Base-by-base conservation (phyloP, 2,113 vertebrate species). In the Gracilinanus agilis region DNA sequence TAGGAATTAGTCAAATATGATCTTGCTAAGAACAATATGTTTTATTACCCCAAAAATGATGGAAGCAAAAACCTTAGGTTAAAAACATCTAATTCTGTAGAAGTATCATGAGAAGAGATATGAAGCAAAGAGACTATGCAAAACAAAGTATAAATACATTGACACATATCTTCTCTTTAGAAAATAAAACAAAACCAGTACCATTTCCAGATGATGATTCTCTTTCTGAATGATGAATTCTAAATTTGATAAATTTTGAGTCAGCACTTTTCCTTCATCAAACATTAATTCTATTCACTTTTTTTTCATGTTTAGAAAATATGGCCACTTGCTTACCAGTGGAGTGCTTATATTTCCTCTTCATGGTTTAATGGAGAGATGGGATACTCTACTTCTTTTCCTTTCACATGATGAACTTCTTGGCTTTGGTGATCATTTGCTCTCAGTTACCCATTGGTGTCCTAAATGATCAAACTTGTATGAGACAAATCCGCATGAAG, bases 11-110 rank as follows among this genome's bases (percentile, higher is more conserved):
- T 54, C 88, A 90, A 95, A 93, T 75, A 19, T 40, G 93, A 91
- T 58, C 53, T 67, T 96, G 90, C 95, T 55, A 44, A 27, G 88
- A 90, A 92, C 92, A 93, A 93, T 40, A 97, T 53, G 11, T 29
- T 44, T 89, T 53, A 93, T 83, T 49, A 24, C 3, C 3, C 2
- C n/a, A 90, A 49, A 53, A 90, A 53, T 93, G 91, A 24, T 83
- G 44, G 56, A 93, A 93, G 49, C 23, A 89, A 92, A 93, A 90
- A 23, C 25, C 56, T 23, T 55, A 16, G 25, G 53, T 83, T 53
- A 24, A 44, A 83, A 83, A 21, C 3, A 83, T 40, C 34, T 92
- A 75, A 24, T 94, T 94, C 90, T 24, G 55, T 88, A 44, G 75
- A 56, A 2, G 75, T 10, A 29, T 55, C 25, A 1, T 4, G 7